Evolutionary conservation across 2,888 invertebrate genomes (phyloP).

Genomic region (Amblyjoppa proteus): DNA sequence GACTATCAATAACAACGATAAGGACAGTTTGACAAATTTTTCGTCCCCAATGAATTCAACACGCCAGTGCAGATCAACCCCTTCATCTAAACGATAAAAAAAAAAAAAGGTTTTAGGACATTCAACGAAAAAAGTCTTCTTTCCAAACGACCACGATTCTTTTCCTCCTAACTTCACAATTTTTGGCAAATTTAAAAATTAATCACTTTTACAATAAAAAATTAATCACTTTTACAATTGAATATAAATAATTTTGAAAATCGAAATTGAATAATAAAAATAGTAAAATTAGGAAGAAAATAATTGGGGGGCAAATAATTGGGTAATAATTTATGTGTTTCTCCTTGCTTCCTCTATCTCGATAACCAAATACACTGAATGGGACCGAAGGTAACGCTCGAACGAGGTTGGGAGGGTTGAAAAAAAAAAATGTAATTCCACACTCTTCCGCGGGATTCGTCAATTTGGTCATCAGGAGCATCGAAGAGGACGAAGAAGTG

Average conservation of each 20-base stretch:
- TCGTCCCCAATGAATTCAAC: background rate
- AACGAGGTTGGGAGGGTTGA: background rate
- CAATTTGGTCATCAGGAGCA: background rate
- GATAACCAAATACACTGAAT: slow-evolving; percentile 9
- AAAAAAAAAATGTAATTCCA: slow-evolving; percentile 29
- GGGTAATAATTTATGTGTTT: too few species aligned
- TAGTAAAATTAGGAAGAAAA: too few species aligned
- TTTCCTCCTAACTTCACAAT: too few species aligned
- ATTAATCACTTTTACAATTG: too few species aligned
- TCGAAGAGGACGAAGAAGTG: background rate
- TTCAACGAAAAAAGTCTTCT: background rate
- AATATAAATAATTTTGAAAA: too few species aligned
- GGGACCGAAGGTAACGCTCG: background rate
- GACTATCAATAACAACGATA: background rate
- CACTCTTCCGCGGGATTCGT: background rate
- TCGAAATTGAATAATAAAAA: too few species aligned
- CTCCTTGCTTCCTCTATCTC: background rate
- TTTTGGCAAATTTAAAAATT: background rate
- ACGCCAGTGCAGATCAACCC: background rate
- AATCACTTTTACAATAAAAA: too few species aligned
- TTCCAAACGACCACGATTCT: background rate
- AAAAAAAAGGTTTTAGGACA: background rate
- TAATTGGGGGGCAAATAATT: too few species aligned
- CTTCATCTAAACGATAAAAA: background rate
- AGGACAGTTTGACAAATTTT: background rate